Evolutionary conservation across 2,113 vertebrate genomes (phyloP), one percentile per base, ranked within the genome.

Genomic region (Ctenomys sociabilis): DNA sequence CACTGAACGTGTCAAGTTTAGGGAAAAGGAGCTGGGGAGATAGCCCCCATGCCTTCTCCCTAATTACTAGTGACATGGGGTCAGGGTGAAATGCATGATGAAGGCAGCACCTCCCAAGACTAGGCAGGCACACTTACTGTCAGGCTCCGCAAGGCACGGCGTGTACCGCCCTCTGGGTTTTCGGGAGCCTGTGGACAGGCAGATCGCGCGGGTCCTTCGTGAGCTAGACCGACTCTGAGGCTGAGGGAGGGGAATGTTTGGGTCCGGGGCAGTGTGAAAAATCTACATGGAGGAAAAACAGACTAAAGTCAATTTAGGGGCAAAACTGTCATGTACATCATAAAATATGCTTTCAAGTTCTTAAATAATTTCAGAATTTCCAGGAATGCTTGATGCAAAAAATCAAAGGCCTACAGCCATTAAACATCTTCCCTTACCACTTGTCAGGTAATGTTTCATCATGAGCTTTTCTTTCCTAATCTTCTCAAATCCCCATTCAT

Each of bases 141-240:
- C 99, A 1, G 99, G 99, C 92, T 99, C 99, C 1, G 99, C 99
- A 78, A 99, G 98, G 98, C 99, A 99, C 0, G 99, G 99, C 7
- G 98, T 99, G 96, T 98, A 99, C 97, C 98, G 99, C 85, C 99
- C 99, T 93, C 98, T 99, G 86, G 99, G 99, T 95, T 99, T 99
- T 96, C 99, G 99, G 26, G 99, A 98, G 40, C 99, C 99, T 0
- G 99, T 99, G 2, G 99, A 99, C 63, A 99, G 98, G 98, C 99
- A 99, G 98, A 99, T 99, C 59, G 99, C 99, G 88, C 99, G 99
- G 54, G 98, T 99, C 93, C 99, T 98, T 57, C 99, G 99, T 72
- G 99, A 99, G 94, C 99, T 98, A 0, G 99, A 99, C 2, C 99
- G 99, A n/a, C 99, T 98, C 61, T 99, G 99, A 93, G 99, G 99